phyloP scores from a whole-genome alignment of 1,140 invertebrate species.

The Thaumetopoea pityocampa region DNA sequence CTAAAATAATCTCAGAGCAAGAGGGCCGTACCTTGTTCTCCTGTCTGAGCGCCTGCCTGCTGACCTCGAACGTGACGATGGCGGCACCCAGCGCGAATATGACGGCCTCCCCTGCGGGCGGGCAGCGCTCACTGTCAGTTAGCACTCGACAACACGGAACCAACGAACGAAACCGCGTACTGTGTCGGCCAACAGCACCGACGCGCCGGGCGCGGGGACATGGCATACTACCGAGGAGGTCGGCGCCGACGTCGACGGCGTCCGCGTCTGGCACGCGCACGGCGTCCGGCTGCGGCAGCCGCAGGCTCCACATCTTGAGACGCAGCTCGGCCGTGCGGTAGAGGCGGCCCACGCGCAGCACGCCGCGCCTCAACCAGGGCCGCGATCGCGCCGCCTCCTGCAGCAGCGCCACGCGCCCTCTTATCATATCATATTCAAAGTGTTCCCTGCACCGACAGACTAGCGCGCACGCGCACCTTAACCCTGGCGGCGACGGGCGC shows the following conservation, averaged over 20 bases:
- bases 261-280: slow-evolving; percentile 14
- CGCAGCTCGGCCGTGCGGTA: slow-evolving; percentile 22
- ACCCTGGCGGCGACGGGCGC: slow-evolving; percentile 29
- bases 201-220: background rate
- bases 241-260: slow-evolving; percentile 28
- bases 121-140: background rate
- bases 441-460: no score
- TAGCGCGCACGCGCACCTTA: slow-evolving; percentile 17
- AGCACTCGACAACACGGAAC: background rate
- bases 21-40: slow-evolving; percentile 27
- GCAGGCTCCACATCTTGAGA: slow-evolving; percentile 23
- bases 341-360: slow-evolving; percentile 11
- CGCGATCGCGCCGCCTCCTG: slow-evolving; percentile 18
- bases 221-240: slow-evolving; percentile 23
- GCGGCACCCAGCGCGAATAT: slow-evolving; percentile 28
- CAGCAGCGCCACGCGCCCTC: background rate
- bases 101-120: slow-evolving; percentile 25
- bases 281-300: slow-evolving; percentile 17
- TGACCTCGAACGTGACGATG: slow-evolving; percentile 33
- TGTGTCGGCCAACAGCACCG: background rate
- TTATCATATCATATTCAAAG: no score
- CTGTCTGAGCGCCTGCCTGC: slow-evolving; percentile 28
- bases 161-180: background rate
- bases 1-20: no score
- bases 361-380: slow-evolving; percentile 23